A percentile compares a stretch with the other conserved stretches of the same genome.
Conservation (phyloP, 2,888 invertebrate genomes). For the Cryptocephalus moraei region DNA sequence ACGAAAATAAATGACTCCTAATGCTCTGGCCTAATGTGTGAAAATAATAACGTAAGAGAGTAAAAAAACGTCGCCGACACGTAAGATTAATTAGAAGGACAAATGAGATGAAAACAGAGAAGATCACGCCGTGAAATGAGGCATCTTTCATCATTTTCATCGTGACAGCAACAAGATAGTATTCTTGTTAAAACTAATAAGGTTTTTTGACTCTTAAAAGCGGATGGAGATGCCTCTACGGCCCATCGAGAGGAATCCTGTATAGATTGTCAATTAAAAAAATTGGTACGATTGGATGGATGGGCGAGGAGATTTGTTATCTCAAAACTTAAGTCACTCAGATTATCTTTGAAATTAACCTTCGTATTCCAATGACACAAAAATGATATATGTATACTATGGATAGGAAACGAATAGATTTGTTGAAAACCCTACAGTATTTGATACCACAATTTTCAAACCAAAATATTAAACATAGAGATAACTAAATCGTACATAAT, state of each 20-base stretch:
- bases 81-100: slow-evolving; percentile 30
- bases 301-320: too few relatives aligned
- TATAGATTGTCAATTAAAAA: slow-evolving; percentile 8
- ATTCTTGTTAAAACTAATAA: slow-evolving; percentile 26
- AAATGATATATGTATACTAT: too few relatives aligned
- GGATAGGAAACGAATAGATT: too few relatives aligned
- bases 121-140: slow-evolving; percentile 29
- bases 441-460: too few relatives aligned
- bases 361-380: too few relatives aligned
- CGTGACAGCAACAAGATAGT: slow-evolving; percentile 28
- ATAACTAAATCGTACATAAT: too few relatives aligned
- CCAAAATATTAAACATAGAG: too few relatives aligned
- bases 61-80: slow-evolving; percentile 11
- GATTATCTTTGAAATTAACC: too few relatives aligned
- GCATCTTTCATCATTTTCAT: slow-evolving; percentile 28
- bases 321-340: too few relatives aligned
- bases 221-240: too few relatives aligned
- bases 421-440: too few relatives aligned
- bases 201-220: slow-evolving; percentile 11
- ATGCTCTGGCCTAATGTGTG: slow-evolving; percentile 5
- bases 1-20: too few relatives aligned
- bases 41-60: slow-evolving; percentile 6
- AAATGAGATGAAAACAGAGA: slow-evolving; percentile 33
- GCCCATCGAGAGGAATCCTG: not conserved
- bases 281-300: slow-evolving; percentile 1